Evolutionary conservation across 2,113 vertebrate species (phyloP).

Genomic region (Nematolebias whitei): DNA sequence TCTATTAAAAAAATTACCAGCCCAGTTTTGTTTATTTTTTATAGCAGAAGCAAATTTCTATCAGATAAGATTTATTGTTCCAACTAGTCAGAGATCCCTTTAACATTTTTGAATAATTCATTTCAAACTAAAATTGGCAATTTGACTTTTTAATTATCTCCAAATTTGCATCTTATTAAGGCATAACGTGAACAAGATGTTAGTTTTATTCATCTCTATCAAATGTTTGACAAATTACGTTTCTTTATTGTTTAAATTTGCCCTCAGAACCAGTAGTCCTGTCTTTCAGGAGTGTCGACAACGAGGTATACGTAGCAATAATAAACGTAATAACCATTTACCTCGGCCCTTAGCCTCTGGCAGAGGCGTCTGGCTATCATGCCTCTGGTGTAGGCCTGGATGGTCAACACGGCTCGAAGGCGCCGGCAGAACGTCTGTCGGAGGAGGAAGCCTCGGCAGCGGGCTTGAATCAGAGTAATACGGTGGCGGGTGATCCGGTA

Average conservation of each 20-base stretch:
- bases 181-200: neutral
- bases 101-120: neutral
- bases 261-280: constrained; percentile 32
- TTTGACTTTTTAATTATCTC: neutral
- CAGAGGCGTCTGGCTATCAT: constrained; percentile 94
- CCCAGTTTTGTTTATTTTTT: no score
- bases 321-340: constrained; percentile 71
- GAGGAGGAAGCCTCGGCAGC: constrained; percentile 88
- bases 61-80: no score
- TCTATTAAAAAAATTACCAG: no score
- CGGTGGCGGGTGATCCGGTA: constrained; percentile 85
- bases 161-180: neutral
- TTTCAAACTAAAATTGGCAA: neutral
- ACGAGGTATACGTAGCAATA: constrained; percentile 47
- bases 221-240: neutral
- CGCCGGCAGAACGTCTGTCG: constrained; percentile 88
- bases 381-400: constrained; percentile 91
- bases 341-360: constrained; percentile 89
- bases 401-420: constrained; percentile 90
- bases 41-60: no score
- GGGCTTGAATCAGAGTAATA: constrained; percentile 87
- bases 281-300: neutral
- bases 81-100: no score
- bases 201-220: no score
- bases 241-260: neutral